Evolutionary conservation across 2,888 invertebrate species (phyloP).

Genomic region (Digitonthophagus gazella): DNA sequence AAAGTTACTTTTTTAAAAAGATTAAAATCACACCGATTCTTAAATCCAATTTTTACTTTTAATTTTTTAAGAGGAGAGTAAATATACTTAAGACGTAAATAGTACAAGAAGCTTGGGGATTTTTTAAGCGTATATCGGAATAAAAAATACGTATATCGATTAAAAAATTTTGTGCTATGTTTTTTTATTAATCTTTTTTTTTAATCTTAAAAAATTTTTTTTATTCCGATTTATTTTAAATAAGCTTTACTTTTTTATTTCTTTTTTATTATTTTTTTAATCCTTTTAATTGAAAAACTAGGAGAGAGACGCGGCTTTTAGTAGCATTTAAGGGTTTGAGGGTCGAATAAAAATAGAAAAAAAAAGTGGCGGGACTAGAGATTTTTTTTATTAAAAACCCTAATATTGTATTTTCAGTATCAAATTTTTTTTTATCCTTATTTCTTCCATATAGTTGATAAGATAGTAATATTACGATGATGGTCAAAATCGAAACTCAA

Average conservation of each 20-base stretch:
- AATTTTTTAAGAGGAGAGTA: slow-evolving; percentile 9
- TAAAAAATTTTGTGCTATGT: no score
- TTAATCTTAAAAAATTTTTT: no score
- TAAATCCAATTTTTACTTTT: background rate
- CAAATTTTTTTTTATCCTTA: slow-evolving; percentile 53
- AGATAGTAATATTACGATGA: slow-evolving; percentile 13
- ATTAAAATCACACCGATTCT: slow-evolving; percentile 11
- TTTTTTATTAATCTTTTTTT: background rate
- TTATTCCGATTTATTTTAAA: slow-evolving; percentile 6
- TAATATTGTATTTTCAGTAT: slow-evolving; percentile 62
- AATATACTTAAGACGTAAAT: background rate
- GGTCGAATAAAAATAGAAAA: slow-evolving; percentile 39
- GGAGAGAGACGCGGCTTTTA: slow-evolving; percentile 17
- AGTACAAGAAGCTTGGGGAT: background rate
- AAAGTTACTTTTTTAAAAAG: background rate
- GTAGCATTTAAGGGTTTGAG: slow-evolving; percentile 7
- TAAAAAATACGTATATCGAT: background rate
- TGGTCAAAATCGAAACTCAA: slow-evolving; percentile 2
- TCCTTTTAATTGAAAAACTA: slow-evolving; percentile 6
- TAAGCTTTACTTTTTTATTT: background rate
- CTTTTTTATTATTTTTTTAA: background rate
- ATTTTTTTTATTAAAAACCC: slow-evolving; percentile 57
- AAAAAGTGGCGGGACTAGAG: slow-evolving; percentile 65
- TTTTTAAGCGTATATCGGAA: background rate
- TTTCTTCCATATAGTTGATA: slow-evolving; percentile 9